A percentile compares a stretch with the other conserved stretches of the same genome.
These are phyloP conservation scores for Capreolus pygargus DNA, from an alignment of 2,113 vertebrate genomes.

Conservation along the genomic window DNA sequence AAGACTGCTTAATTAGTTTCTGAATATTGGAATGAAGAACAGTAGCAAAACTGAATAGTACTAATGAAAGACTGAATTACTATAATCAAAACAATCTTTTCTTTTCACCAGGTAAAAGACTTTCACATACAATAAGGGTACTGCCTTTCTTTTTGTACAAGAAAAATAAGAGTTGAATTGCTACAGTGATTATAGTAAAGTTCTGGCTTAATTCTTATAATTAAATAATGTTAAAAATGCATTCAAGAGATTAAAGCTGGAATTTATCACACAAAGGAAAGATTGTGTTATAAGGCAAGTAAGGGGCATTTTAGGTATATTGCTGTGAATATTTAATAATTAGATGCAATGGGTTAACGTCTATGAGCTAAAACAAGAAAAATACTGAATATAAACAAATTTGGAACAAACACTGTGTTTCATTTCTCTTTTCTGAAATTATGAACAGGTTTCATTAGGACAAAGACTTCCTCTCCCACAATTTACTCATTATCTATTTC, in stretches of 20 bases:
- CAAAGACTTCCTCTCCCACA: not conserved
- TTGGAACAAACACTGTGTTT: not conserved
- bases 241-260: conserved; percentile 23
- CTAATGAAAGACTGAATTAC: conserved; percentile 65
- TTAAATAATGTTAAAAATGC: conserved; percentile 43
- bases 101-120: conserved; percentile 47
- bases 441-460: not conserved
- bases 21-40: conserved; percentile 50
- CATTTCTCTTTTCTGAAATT: not conserved
- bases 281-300: not conserved
- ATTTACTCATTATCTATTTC: not conserved
- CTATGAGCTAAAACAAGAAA: conserved; percentile 18
- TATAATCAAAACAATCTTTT: conserved; percentile 56
- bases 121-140: conserved; percentile 44
- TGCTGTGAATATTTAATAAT: conserved; percentile 5
- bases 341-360: not conserved
- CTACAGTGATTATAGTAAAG: conserved; percentile 36
- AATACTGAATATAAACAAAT: not conserved
- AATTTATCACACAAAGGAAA: conserved; percentile 16
- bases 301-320: not conserved
- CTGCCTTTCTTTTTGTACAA: conserved; percentile 57
- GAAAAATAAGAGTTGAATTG: conserved; percentile 41
- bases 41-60: conserved; percentile 43
- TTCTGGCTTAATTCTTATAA: conserved; percentile 49
- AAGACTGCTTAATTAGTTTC: conserved; percentile 27